These are phyloP conservation scores for Pseudochirops corinnae DNA, from an alignment of 2,797 vertebrate species.

Conservation along the genomic window DNA sequence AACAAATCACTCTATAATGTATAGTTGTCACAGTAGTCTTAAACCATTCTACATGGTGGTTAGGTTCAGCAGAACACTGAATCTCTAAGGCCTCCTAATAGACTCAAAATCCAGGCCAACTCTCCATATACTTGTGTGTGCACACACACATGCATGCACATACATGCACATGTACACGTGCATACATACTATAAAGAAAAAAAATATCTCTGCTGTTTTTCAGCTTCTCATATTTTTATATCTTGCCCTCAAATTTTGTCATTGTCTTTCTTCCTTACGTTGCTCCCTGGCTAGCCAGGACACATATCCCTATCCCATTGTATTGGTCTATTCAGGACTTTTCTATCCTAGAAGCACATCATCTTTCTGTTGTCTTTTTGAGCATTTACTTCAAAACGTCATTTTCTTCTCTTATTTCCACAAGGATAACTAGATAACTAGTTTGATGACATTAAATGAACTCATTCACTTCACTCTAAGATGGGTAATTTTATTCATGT, in stretches of 20 bases:
- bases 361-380: not conserved
- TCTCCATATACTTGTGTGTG: not conserved
- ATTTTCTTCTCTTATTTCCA: not conserved
- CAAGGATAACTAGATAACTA: not conserved
- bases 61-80: conserved; percentile 76
- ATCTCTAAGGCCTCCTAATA: conserved; percentile 54
- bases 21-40: conserved; percentile 72
- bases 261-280: not conserved
- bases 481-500: not conserved
- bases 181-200: not conserved
- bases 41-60: conserved; percentile 73
- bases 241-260: not conserved
- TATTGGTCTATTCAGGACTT: not conserved
- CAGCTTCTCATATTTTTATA: not conserved
- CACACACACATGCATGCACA: no score
- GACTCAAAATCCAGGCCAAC: not conserved
- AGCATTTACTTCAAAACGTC: conserved; percentile 1
- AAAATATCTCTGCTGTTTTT: conserved; percentile 19
- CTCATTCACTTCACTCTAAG: not conserved
- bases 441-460: conserved; percentile 11
- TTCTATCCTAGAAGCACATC: not conserved
- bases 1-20: conserved; percentile 81
- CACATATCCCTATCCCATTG: not conserved
- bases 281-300: not conserved
- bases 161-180: not conserved